Conservation (phyloP, 2,113 vertebrate genomes). For the Bubo bubo region DNA sequence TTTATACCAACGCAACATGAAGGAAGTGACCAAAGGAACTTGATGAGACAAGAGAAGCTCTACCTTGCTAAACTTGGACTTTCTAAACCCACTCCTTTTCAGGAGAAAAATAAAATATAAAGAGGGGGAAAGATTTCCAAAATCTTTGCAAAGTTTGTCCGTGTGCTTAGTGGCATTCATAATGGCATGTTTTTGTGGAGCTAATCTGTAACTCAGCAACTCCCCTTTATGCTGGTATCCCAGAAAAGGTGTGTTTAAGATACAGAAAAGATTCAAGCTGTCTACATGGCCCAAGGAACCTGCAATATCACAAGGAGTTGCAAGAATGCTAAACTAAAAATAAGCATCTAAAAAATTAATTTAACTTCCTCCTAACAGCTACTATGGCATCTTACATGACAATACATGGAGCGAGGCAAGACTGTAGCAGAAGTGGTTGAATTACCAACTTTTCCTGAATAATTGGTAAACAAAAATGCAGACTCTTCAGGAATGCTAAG, state of each 20-base stretch:
- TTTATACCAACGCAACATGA: background rate
- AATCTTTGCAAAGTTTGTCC: background rate
- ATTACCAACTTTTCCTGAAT: background rate
- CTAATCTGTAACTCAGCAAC: background rate
- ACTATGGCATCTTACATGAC: background rate
- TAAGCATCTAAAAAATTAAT: background rate
- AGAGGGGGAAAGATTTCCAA: background rate
- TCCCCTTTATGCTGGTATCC: background rate
- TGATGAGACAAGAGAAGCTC: background rate
- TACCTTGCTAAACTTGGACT: background rate
- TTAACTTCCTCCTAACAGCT: background rate
- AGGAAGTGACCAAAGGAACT: background rate
- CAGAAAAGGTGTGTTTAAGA: background rate
- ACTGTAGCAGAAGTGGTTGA: background rate
- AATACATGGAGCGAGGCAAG: background rate
- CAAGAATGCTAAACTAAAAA: background rate
- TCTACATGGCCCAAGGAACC: background rate
- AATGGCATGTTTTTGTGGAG: background rate
- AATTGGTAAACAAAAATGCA: background rate
- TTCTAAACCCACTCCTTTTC: background rate
- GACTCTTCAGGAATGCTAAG: background rate
- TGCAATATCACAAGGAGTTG: background rate
- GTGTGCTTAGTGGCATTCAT: background rate
- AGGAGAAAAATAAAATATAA: background rate
- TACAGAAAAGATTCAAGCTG: background rate